These are phyloP conservation scores for Acanthochromis polyacanthus DNA, from an alignment of 2,113 vertebrate species.

Conservation along the genomic window DNA sequence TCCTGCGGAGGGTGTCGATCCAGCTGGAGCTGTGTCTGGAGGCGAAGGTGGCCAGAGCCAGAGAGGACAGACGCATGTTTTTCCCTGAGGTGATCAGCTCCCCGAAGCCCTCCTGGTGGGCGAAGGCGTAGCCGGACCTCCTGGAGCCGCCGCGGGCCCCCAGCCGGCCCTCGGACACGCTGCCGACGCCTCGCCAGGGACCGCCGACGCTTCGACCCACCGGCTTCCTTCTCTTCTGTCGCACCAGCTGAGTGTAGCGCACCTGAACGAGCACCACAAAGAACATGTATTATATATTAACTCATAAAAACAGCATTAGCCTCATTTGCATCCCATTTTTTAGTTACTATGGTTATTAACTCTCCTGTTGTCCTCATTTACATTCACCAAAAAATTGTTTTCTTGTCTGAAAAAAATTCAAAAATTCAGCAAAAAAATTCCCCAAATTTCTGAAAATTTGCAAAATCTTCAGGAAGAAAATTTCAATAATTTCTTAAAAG, in stretches of 20 bases:
- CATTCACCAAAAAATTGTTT: too few relatives aligned
- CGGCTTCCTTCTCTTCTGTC: constrained; percentile 89
- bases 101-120: constrained; percentile 95
- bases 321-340: too few relatives aligned
- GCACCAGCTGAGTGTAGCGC: constrained; percentile 92
- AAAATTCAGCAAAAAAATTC: too few relatives aligned
- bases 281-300: not conserved
- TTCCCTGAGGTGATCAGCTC: constrained; percentile 96
- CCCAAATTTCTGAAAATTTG: too few relatives aligned
- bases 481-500: too few relatives aligned
- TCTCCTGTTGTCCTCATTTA: too few relatives aligned
- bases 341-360: too few relatives aligned
- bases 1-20: constrained; percentile 93
- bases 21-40: constrained; percentile 89
- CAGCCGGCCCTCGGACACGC: constrained; percentile 78
- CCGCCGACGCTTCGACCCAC: constrained; percentile 74
- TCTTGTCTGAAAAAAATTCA: too few relatives aligned
- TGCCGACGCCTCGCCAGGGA: constrained; percentile 80
- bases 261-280: constrained; percentile 82
- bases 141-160: constrained; percentile 83
- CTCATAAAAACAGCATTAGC: too few relatives aligned
- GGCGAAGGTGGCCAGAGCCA: constrained; percentile 88
- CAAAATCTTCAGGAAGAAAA: too few relatives aligned
- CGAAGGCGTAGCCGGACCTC: constrained; percentile 94
- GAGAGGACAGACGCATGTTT: constrained; percentile 94